Conservation (phyloP, 2,888 invertebrate species). For the Aromia moschata region DNA sequence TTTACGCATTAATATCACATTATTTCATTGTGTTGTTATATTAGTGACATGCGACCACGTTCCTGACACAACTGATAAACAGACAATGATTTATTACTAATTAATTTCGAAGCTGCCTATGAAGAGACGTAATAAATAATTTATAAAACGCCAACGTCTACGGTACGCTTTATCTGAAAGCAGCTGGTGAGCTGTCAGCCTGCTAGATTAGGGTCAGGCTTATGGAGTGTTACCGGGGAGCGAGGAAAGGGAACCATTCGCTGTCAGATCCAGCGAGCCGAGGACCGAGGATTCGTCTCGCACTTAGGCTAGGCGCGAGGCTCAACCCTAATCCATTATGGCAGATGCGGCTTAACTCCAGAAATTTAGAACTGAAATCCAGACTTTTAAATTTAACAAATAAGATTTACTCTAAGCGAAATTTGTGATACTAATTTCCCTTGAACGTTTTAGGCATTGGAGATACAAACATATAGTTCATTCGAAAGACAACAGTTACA, state of each 20-base stretch:
- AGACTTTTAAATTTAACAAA: conserved; percentile 50
- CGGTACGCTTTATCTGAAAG: conserved; percentile 57
- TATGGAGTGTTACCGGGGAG: conserved; percentile 38
- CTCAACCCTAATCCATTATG: conserved; percentile 63
- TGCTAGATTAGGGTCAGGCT: conserved; percentile 62
- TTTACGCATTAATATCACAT: conserved; percentile 7
- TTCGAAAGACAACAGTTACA: too few species aligned
- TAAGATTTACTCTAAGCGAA: conserved; percentile 24
- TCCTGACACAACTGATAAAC: conserved; percentile 35
- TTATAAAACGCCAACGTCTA: conserved; percentile 51
- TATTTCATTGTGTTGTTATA: conserved; percentile 9
- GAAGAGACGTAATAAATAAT: conserved; percentile 52
- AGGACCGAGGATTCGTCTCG: conserved; percentile 58
- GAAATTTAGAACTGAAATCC: conserved; percentile 51
- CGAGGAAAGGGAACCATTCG: conserved; percentile 47
- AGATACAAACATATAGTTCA: too few species aligned
- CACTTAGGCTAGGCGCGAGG: conserved; percentile 55
- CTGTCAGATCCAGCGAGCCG: conserved; percentile 58
- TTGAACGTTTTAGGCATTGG: too few species aligned
- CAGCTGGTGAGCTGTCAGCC: conserved; percentile 62
- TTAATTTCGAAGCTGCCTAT: conserved; percentile 45
- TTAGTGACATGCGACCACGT: conserved; percentile 26
- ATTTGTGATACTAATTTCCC: not conserved
- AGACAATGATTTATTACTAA: conserved; percentile 43
- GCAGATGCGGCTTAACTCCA: conserved; percentile 56